phyloP scores from a whole-genome alignment of 2,888 invertebrate genomes.

The Cryptocephalus moraei region DNA sequence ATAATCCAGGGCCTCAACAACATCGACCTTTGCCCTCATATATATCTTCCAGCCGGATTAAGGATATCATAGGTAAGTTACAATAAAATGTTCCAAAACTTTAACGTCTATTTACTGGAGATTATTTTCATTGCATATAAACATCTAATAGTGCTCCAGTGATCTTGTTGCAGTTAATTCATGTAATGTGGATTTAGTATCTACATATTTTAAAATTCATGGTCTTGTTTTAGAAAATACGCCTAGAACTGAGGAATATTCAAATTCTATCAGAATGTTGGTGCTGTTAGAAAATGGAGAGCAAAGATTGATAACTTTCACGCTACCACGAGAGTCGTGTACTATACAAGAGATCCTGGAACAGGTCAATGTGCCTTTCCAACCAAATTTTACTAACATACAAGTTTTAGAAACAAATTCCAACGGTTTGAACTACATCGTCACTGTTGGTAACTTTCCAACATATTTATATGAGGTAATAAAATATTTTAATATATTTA shows the following conservation, averaged over 20 bases:
- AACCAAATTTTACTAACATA: slow-evolving; percentile 54
- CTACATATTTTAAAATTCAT: background rate
- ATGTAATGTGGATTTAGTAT: too few species aligned
- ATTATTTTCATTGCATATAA: background rate
- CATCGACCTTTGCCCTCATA: slow-evolving; percentile 28
- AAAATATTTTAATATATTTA: background rate
- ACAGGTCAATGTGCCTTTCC: slow-evolving; percentile 64
- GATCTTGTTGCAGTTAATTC: too few species aligned
- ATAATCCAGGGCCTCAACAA: slow-evolving; percentile 17
- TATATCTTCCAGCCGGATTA: slow-evolving; percentile 31
- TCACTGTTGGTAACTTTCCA: slow-evolving; percentile 50
- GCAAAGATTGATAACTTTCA: slow-evolving; percentile 73
- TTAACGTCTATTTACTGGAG: background rate
- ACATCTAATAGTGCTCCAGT: too few species aligned
- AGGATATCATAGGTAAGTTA: slow-evolving; percentile 31
- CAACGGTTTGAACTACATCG: slow-evolving; percentile 69
- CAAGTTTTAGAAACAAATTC: slow-evolving; percentile 64
- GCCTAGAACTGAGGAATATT: slow-evolving; percentile 43
- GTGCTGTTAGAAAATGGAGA: slow-evolving; percentile 68
- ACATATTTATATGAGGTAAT: slow-evolving; percentile 14
- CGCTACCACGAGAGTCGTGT: slow-evolving; percentile 70
- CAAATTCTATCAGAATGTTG: slow-evolving; percentile 68
- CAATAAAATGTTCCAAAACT: background rate
- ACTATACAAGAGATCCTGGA: slow-evolving; percentile 73
- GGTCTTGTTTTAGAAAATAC: slow-evolving; percentile 32